A percentile compares a stretch with the other conserved stretches of the same genome.
These are phyloP conservation scores for Apus apus DNA, from an alignment of 2,113 vertebrate genomes.

Conservation along the genomic window DNA sequence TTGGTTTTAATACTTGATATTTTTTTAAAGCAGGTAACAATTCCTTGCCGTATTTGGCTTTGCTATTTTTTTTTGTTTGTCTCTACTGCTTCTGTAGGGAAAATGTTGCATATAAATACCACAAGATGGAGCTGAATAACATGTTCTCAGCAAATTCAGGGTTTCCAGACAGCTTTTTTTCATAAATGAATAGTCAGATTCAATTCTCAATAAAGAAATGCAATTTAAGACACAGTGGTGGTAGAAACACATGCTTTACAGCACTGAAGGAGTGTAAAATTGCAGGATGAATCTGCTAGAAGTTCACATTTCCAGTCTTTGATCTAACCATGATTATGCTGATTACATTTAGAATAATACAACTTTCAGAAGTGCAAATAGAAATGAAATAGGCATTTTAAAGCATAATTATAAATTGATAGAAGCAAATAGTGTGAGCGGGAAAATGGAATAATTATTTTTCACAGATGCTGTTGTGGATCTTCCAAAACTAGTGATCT, in stretches of 20 bases:
- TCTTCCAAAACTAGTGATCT: neutral
- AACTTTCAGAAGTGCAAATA: conserved; percentile 25
- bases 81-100: neutral
- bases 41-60: neutral
- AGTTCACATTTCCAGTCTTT: conserved; percentile 16
- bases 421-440: neutral
- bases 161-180: conserved; percentile 18
- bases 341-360: neutral
- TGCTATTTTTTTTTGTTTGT: neutral
- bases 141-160: neutral
- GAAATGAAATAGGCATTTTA: neutral
- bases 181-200: conserved; percentile 28
- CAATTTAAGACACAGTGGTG: conserved; percentile 2
- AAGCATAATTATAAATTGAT: neutral
- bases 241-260: conserved; percentile 30
- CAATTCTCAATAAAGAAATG: conserved; percentile 30
- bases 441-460: neutral
- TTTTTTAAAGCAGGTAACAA: neutral
- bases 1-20: neutral
- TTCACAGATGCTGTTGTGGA: neutral
- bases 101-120: conserved; percentile 48
- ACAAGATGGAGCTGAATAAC: conserved; percentile 73
- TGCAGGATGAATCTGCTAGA: neutral
- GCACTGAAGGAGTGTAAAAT: conserved; percentile 30
- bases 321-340: neutral